phyloP scores from a whole-genome alignment of 2,797 vertebrate genomes.

The Synaphobranchus kaupii region DNA sequence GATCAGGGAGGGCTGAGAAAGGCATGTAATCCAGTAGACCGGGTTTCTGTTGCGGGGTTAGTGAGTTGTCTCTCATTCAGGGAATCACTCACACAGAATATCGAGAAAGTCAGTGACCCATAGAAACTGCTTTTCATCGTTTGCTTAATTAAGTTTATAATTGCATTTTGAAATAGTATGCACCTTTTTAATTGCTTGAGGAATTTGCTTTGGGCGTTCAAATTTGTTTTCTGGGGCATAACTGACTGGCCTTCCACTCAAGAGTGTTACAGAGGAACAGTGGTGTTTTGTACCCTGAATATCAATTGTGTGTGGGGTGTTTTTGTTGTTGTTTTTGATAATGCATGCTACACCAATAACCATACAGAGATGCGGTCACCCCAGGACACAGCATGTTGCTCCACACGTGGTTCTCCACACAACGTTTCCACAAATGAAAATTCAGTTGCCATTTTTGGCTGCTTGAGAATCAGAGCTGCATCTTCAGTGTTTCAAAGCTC shows the following conservation, averaged over 20 bases:
- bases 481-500: slow-evolving; percentile 21
- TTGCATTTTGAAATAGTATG: slow-evolving; percentile 11
- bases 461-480: slow-evolving; percentile 32
- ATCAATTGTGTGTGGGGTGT: slow-evolving; percentile 33
- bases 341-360: slow-evolving; percentile 47
- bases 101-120: neutral
- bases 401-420: slow-evolving; percentile 30
- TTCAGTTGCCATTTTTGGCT: slow-evolving; percentile 3
- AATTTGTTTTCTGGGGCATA: slow-evolving; percentile 39
- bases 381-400: slow-evolving; percentile 32
- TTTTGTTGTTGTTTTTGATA: slow-evolving; percentile 36
- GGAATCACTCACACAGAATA: neutral
- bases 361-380: neutral
- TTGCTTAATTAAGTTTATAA: slow-evolving; percentile 25
- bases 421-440: slow-evolving; percentile 14
- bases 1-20: slow-evolving; percentile 16
- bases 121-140: neutral
- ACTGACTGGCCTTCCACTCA: slow-evolving; percentile 44
- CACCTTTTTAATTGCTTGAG: slow-evolving; percentile 14
- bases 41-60: neutral
- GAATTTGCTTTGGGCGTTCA: slow-evolving; percentile 35
- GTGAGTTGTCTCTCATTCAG: neutral
- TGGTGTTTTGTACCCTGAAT: slow-evolving; percentile 45
- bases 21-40: slow-evolving; percentile 25
- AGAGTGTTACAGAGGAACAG: slow-evolving; percentile 34